Conservation (phyloP, 2,113 vertebrate species). For the Pontoporia blainvillei region DNA sequence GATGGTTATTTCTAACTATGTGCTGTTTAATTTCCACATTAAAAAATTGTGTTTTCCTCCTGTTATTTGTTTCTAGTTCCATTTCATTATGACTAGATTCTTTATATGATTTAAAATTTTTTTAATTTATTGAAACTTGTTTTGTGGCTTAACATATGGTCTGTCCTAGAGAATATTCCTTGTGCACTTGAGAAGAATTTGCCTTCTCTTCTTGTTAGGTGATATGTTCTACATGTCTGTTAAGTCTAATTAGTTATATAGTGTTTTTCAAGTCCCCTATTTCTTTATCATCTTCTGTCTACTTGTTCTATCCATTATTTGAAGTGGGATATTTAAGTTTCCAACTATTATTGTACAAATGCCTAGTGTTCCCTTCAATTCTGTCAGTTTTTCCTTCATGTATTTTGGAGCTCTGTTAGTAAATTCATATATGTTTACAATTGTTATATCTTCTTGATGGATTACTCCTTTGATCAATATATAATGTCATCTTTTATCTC, state of each 20-base stretch:
- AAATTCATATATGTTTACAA: not conserved
- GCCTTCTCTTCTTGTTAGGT: not conserved
- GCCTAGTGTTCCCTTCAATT: not conserved
- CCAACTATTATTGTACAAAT: not conserved
- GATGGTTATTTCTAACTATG: not conserved
- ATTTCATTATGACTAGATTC: not conserved
- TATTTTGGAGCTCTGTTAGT: not conserved
- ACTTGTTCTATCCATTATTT: not conserved
- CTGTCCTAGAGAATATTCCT: not conserved
- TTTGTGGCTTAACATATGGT: not conserved
- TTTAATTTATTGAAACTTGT: not conserved
- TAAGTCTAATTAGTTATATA: not conserved
- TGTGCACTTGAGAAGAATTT: not conserved
- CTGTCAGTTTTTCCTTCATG: not conserved
- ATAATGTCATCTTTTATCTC: not conserved
- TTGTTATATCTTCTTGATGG: not conserved
- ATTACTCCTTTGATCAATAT: not conserved
- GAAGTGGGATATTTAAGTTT: not conserved
- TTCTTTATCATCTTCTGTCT: not conserved
- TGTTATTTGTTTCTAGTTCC: not conserved
- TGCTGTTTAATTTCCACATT: not conserved
- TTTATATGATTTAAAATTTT: not conserved
- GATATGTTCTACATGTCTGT: not conserved
- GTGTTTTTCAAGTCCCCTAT: not conserved
- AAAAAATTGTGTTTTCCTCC: not conserved